These are phyloP conservation scores for Dinoponera quadriceps DNA, from an alignment of 1,140 invertebrate genomes.

Conservation along the genomic window DNA sequence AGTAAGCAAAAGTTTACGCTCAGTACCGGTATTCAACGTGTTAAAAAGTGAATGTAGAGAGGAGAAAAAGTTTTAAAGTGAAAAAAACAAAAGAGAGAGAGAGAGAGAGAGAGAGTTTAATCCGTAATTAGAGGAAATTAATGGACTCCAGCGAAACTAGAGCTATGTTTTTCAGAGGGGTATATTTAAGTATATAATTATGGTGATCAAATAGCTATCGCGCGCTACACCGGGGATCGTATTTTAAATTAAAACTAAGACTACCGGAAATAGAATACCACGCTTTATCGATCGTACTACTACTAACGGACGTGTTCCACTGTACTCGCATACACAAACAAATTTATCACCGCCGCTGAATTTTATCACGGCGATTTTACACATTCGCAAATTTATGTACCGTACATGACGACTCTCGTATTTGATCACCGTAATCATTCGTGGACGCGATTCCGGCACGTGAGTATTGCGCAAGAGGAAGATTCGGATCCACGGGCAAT, in stretches of 20 bases:
- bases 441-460: not conserved
- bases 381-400: not conserved
- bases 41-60: not conserved
- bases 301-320: no score
- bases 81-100: not conserved
- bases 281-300: not conserved
- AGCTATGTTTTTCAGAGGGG: not conserved
- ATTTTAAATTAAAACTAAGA: conserved; percentile 21
- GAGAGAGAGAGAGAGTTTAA: conserved; percentile 16
- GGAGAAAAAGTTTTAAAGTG: not conserved
- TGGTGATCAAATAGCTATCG: conserved; percentile 13
- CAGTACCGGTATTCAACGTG: conserved; percentile 16
- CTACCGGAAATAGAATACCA: not conserved
- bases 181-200: conserved; percentile 11
- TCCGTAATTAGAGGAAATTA: conserved; percentile 35
- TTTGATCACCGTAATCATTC: not conserved
- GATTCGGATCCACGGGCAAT: conserved; percentile 1
- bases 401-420: not conserved
- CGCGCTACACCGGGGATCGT: not conserved
- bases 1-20: not conserved
- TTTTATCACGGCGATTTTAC: not conserved
- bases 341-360: no score
- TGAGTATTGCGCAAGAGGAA: conserved; percentile 3
- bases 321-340: no score
- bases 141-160: not conserved